Evolutionary conservation across 2,888 invertebrate genomes (phyloP), one percentile per base, ranked within the genome.

Genomic region (Enoplolaimus lenunculus): DNA sequence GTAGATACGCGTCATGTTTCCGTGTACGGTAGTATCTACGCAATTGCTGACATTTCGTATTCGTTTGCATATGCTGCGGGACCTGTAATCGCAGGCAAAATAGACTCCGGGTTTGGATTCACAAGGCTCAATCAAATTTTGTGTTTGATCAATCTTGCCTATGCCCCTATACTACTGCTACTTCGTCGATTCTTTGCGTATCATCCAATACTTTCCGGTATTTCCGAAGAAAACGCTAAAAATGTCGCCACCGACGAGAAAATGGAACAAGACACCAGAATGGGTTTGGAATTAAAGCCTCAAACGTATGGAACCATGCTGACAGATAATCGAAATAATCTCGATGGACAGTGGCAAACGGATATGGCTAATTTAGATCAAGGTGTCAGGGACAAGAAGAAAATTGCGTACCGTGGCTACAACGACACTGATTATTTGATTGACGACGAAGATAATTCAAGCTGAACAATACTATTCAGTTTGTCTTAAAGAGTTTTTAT

Each of bases 1-100:
- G 98, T 98, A 57, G 97, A 98, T 81, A 91, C 93, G 13, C 87
- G 97, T 67, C 94, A 99, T 81, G 93, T 93, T 0, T 94, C 94
- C 0, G 94, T 99, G 0, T 95, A 95, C 80, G 98, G 98, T 70
- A 94, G 93, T 79, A 95, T 98, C 76, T 98, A 98, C 83, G 98
- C 98, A 75, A 98, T 98, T 73, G 97, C 95, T 28, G 98, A 98
- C 80, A 98, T 98, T 78, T 95, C 95, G 1, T 99, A 99, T 82
- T 95, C 93, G 30, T 86, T 98, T 73, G 98, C 98, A 0, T 99
- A 99, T 82, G 98, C 98, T 7, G 88, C 98, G 34, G 98, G 98
- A 0, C 98, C 98, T 0, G 92, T 99, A 72, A 92, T 99, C 69
- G 98, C 98, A 13, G 98, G 97, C 33, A 90, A 91, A 73, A 90